These are phyloP conservation scores for Lepeophtheirus salmonis DNA, from an alignment of 1,140 invertebrate genomes.

Conservation along the genomic window DNA sequence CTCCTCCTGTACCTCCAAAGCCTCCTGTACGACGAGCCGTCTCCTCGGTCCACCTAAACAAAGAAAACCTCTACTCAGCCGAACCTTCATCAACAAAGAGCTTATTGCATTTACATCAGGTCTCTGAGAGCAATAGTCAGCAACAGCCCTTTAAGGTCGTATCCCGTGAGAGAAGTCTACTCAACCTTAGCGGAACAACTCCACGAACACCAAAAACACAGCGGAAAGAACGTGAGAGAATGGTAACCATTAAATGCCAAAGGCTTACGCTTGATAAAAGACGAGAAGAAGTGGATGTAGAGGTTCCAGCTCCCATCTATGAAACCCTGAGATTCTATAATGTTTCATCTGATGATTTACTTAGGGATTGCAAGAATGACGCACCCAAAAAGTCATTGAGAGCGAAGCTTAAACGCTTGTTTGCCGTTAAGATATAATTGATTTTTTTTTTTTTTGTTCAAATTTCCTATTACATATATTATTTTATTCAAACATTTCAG, in stretches of 20 bases:
- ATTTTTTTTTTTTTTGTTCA: no score
- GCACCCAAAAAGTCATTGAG: neutral
- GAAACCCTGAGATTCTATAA: slow-evolving; percentile 3
- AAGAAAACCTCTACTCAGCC: neutral
- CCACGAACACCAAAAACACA: neutral
- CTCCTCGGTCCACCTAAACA: neutral
- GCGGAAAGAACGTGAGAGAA: neutral
- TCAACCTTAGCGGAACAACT: neutral
- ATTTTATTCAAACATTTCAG: no score
- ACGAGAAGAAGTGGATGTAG: slow-evolving; percentile 2
- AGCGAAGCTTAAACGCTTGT: neutral
- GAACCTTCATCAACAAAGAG: neutral
- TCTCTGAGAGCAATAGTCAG: neutral
- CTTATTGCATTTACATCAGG: neutral
- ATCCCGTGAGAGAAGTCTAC: neutral
- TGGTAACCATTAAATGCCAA: slow-evolving; percentile 6
- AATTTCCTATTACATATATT: no score
- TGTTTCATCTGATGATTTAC: slow-evolving; percentile 1
- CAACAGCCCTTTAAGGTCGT: neutral
- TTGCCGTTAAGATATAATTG: slow-evolving; percentile 4
- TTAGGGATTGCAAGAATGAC: neutral
- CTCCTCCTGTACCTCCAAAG: neutral
- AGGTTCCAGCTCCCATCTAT: slow-evolving; percentile 5
- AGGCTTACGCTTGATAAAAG: neutral
- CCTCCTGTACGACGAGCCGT: neutral